Base-by-base conservation (phyloP, 1,140 invertebrate species). In the Dryas iulia region DNA sequence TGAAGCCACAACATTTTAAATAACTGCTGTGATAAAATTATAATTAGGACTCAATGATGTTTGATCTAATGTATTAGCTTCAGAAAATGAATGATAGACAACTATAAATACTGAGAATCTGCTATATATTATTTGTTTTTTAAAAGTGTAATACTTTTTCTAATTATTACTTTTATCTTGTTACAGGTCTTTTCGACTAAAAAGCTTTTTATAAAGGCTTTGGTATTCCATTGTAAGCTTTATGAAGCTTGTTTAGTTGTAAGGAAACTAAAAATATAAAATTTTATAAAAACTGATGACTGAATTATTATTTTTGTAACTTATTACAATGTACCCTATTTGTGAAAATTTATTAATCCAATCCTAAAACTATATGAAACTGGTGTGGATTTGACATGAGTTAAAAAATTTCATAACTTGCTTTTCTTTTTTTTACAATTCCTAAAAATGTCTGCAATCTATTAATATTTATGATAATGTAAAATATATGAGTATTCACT, bases 101-200 rank as follows among this genome's bases (percentile, higher is more conserved):
- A 74, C 53, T 47, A 67, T 72, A 54, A 31, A 39, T 66, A 58
- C 61, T 69, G 57, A 72, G 63, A 71, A 60, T 11, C n/a, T 3
- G 0, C 6, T 6, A 8, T 14, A 39, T 61, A 6, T 18, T 14
- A 28, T 11, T 26, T 26, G 3, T 25, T 25, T 18, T 47, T 23
- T 1, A 21, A 24, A n/a, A n/a, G 3, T 61, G 8, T 33, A 12
- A 8, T 11, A 26, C 11, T 3, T 52, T 26, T 8, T 47, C 52
- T 74, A 73, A 74, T 33, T 23, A 28, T 23, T 39, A 71, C 57
- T 71, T 79, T 87, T 77, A 79, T 72, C 90, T 90, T 90, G 84
- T 94, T 94, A 81, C 92, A 94, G 94, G 95, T 94, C 94, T 96
- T 77, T 96, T 96, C 84, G 95, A 96, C 86, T 96, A 96, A 94